Evolutionary conservation across 2,113 vertebrate genomes (phyloP).

Genomic region (Phalacrocorax carbo): DNA sequence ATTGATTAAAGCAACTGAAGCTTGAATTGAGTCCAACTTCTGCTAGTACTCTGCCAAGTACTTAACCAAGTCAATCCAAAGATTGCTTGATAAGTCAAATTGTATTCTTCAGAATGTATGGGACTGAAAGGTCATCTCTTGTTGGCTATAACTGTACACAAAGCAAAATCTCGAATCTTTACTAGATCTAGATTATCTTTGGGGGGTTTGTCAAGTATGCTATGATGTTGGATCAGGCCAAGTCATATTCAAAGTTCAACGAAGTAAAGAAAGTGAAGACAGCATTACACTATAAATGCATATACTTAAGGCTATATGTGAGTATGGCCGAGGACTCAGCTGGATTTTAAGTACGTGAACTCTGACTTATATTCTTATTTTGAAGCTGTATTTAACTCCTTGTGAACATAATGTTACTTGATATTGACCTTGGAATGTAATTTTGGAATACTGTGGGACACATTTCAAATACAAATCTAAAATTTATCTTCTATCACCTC

Average conservation of each 20-base stretch:
- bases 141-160: neutral
- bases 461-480: neutral
- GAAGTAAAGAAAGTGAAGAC: neutral
- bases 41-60: neutral
- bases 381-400: neutral
- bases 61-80: slow-evolving; percentile 23
- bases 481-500: neutral
- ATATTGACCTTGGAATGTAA: neutral
- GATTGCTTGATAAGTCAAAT: neutral
- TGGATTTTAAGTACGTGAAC: neutral
- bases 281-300: neutral
- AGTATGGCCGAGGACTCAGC: neutral
- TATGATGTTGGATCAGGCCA: neutral
- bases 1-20: slow-evolving; percentile 28
- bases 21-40: slow-evolving; percentile 22
- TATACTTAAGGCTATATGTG: neutral
- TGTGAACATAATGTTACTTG: neutral
- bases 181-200: neutral
- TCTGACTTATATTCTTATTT: neutral
- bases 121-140: neutral
- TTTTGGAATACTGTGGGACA: neutral
- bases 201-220: neutral
- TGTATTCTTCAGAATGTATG: neutral
- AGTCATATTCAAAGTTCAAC: neutral
- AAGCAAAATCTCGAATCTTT: neutral